phyloP scores from a whole-genome alignment of 2,888 invertebrate genomes.

The Himalopsyche tibetana region DNA sequence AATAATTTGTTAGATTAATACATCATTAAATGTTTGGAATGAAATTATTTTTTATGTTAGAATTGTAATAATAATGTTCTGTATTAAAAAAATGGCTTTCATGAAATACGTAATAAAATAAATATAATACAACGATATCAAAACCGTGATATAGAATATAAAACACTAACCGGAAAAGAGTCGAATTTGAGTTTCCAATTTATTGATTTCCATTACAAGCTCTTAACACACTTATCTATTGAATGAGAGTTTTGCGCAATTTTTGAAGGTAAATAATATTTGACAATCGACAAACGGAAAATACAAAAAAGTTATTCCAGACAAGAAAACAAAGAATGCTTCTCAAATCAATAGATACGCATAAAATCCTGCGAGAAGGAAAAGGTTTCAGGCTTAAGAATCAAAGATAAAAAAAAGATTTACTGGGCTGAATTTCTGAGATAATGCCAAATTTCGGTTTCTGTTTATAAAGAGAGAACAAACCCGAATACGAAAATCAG shows the following conservation, averaged over 20 bases:
- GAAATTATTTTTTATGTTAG: too few species aligned
- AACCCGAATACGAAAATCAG: not conserved
- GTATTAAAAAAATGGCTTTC: too few species aligned
- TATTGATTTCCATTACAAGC: not conserved
- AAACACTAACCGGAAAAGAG: not conserved
- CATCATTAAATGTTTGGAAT: too few species aligned
- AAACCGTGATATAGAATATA: too few species aligned
- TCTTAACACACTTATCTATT: not conserved
- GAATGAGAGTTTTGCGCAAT: not conserved
- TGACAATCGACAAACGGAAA: not conserved
- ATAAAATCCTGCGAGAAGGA: slow-evolving; percentile 47
- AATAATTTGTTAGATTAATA: too few species aligned
- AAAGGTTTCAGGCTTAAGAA: slow-evolving; percentile 60
- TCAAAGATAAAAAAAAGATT: slow-evolving; percentile 62
- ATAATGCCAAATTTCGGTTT: slow-evolving; percentile 58
- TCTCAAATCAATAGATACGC: slow-evolving; percentile 52
- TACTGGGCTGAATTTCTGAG: slow-evolving; percentile 53
- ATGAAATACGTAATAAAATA: too few species aligned
- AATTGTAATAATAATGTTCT: too few species aligned
- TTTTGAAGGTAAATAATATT: slow-evolving; percentile 24
- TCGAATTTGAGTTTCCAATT: not conserved
- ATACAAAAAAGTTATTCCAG: slow-evolving; percentile 51
- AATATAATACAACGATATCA: too few species aligned
- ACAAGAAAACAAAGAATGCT: slow-evolving; percentile 51
- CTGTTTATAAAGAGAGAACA: slow-evolving; percentile 53